These are phyloP conservation scores for Ophraella communa DNA, from an alignment of 2,888 invertebrate species.

Conservation along the genomic window DNA sequence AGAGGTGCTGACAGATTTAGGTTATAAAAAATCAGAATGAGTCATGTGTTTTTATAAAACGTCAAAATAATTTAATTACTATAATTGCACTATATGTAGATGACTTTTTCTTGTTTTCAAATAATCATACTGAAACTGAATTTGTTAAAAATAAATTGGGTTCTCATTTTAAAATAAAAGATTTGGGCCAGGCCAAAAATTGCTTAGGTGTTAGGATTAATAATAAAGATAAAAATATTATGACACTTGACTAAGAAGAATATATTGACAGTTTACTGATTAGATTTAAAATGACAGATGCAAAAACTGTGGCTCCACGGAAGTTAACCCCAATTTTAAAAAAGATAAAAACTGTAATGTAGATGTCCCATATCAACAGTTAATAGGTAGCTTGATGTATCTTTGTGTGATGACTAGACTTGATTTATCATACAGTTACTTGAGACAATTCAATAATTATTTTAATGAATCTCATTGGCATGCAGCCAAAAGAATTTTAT, in stretches of 20 bases:
- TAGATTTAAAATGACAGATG: conserved; percentile 1
- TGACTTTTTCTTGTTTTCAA: conserved; percentile 42
- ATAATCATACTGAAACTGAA: conserved; percentile 27
- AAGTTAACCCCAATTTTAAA: not conserved
- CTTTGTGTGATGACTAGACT: conserved; percentile 2
- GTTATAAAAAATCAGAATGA: conserved; percentile 35
- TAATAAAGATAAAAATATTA: not conserved
- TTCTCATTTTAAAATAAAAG: conserved; percentile 34
- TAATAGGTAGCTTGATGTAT: conserved; percentile 1
- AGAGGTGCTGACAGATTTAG: not conserved
- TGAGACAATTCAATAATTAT: not conserved
- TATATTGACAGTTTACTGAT: not conserved
- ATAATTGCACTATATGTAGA: conserved; percentile 38
- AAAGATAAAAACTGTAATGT: not conserved
- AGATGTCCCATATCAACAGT: not conserved
- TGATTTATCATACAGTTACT: not conserved
- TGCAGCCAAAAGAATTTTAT: not conserved
- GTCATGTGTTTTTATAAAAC: conserved; percentile 39
- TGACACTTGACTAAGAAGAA: not conserved
- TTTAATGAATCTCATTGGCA: not conserved
- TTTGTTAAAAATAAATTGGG: conserved; percentile 31
- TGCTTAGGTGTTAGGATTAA: conserved; percentile 1
- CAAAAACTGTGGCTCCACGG: conserved; percentile 2
- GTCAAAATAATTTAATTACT: conserved; percentile 24
- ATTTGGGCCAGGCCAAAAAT: conserved; percentile 27